These are phyloP conservation scores for Sturmia bella DNA, from an alignment of 2,888 invertebrate species.

Conservation along the genomic window DNA sequence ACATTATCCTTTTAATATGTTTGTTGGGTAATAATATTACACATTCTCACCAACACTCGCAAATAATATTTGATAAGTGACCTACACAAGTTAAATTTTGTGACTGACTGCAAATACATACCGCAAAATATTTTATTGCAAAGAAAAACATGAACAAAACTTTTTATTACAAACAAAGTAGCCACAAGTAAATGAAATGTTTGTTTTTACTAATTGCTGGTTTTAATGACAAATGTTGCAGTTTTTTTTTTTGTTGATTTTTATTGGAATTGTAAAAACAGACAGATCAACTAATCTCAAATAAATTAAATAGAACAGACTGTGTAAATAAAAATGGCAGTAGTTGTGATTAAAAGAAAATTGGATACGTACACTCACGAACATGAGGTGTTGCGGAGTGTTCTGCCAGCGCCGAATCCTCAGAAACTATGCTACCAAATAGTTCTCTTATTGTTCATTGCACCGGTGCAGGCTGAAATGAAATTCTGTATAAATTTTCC, in stretches of 20 bases:
- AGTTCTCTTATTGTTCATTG: no score
- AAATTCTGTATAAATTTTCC: no score
- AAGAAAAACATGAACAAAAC: conserved; percentile 10
- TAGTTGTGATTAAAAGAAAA: background rate
- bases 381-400: no score
- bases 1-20: background rate
- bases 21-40: conserved; percentile 13
- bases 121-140: conserved; percentile 26
- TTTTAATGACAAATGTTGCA: conserved; percentile 25
- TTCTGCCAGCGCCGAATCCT: no score
- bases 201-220: conserved; percentile 4
- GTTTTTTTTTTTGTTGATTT: background rate
- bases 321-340: background rate
- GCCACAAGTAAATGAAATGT: conserved; percentile 14
- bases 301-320: conserved; percentile 46
- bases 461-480: no score
- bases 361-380: no score
- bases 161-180: conserved; percentile 9
- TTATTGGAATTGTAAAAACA: conserved; percentile 21
- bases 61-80: conserved; percentile 13
- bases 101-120: conserved; percentile 16
- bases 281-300: conserved; percentile 53
- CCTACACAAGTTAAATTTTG: conserved; percentile 26
- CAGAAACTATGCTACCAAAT: no score
- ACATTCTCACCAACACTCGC: background rate